Evolutionary conservation across 2,113 vertebrate species (phyloP), one percentile per base, ranked within the genome.

Genomic region (Furnarius figulus): DNA sequence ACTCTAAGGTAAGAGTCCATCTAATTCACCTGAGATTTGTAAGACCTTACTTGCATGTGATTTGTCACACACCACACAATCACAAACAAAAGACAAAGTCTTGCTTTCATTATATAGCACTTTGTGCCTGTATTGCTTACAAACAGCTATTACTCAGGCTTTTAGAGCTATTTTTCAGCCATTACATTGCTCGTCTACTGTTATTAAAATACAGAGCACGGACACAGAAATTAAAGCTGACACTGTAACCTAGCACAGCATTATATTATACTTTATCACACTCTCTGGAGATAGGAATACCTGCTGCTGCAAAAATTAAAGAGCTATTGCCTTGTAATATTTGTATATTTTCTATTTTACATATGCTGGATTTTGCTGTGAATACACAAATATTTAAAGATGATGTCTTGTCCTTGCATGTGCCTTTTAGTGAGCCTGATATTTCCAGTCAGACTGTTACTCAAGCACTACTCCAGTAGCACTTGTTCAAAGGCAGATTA

Each of bases 271-370:
- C 37, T 40, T 61, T 18, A 95, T 42, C 82, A 77, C 75, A 23
- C 39, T 74, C 53, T 73, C 53, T 73, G 6, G 74, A 94, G 8
- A 52, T 4, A 74, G 47, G 35, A 92, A 67, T 76, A 86, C 9
- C n/a, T 66, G 58, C 89, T 84, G 80, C 87, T 89, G 47, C 62
- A 95, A 87, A 95, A 90, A 74, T 65, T 31, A 44, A 80, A 62
- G 65, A 81, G 84, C 82, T 78, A 92, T 65, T 90, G 18, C 79
- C 85, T 97, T 97, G 97, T 97, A 97, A 97, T 97, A 97, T 97
- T 96, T 92, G 93, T 94, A 70, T 33, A 63, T 61, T 81, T 92
- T 88, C 66, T 80, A 83, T 97, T 94, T 70, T 71, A 89, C 56
- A 79, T 78, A 92, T 27, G 56, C 88, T 92, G 75, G 21, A 91